These are phyloP conservation scores for Hetaerina americana DNA, from an alignment of 1,140 invertebrate genomes.

Conservation along the genomic window DNA sequence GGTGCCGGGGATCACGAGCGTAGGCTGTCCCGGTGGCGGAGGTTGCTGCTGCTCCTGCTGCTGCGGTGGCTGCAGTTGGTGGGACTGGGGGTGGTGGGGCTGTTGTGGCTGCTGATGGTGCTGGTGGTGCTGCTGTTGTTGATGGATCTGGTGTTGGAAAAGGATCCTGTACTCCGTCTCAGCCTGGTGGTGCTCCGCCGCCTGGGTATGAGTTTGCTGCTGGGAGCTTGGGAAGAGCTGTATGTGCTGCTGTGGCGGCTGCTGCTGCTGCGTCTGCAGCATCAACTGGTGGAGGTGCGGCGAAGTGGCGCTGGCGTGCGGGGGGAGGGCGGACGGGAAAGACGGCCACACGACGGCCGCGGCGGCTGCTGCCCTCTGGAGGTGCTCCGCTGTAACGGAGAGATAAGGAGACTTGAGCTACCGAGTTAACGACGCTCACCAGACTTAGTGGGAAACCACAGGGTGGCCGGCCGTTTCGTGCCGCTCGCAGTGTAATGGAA, in stretches of 20 bases:
- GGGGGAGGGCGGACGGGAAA: background rate
- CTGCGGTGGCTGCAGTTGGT: constrained; percentile 40
- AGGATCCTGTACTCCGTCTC: constrained; percentile 1
- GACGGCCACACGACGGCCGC: background rate
- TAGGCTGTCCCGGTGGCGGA: constrained; percentile 34
- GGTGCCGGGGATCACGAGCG: background rate
- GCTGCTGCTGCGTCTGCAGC: background rate
- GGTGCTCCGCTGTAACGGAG: constrained; percentile 39
- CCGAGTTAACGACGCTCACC: background rate
- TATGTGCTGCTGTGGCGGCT: constrained; percentile 27
- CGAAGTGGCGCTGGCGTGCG: background rate
- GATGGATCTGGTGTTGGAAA: constrained; percentile 30
- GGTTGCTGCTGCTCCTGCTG: constrained; percentile 39
- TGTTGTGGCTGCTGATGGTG: constrained; percentile 44
- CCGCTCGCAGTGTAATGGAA: too few relatives aligned
- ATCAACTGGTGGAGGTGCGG: background rate
- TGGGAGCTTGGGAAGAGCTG: constrained; percentile 5
- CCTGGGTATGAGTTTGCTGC: background rate
- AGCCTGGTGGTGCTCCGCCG: constrained; percentile 3
- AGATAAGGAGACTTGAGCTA: background rate
- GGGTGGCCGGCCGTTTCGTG: too few relatives aligned
- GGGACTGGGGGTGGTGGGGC: constrained; percentile 34
- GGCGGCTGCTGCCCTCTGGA: constrained; percentile 57
- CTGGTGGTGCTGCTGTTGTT: constrained; percentile 43
- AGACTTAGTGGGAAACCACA: constrained; percentile 18